Conservation (phyloP, 2,797 vertebrate species). For the Graptemys geographica region DNA sequence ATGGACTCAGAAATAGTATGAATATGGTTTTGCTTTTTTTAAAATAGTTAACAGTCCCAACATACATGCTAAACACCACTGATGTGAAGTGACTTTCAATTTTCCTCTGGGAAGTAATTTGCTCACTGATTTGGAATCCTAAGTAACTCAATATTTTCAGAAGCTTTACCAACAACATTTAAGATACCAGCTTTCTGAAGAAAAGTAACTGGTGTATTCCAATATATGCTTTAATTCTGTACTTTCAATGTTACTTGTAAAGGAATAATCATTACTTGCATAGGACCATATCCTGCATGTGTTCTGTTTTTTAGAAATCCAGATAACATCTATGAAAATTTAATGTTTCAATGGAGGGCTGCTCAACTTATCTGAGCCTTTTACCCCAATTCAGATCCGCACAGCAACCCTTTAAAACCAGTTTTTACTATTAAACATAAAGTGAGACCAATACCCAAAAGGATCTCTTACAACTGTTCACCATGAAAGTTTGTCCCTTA, state of each 20-base stretch:
- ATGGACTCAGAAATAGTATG: background rate
- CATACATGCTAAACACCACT: background rate
- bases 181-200: background rate
- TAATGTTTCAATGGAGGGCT: background rate
- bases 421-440: conserved; percentile 29
- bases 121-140: background rate
- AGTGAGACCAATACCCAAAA: conserved; percentile 26
- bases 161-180: background rate
- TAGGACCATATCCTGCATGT: background rate
- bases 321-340: background rate
- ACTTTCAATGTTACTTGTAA: background rate
- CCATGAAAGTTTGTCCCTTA: conserved; percentile 16
- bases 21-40: background rate
- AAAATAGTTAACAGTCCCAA: background rate
- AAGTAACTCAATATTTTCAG: background rate
- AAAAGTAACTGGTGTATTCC: background rate
- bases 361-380: background rate
- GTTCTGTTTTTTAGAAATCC: background rate
- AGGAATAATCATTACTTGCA: background rate
- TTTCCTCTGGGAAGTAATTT: background rate
- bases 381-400: conserved; percentile 4
- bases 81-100: background rate
- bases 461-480: conserved; percentile 7
- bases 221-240: background rate
- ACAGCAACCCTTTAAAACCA: conserved; percentile 71